Percentiles rank a stretch among this genome's conserved stretches.
phyloP scores from a whole-genome alignment of 2,113 vertebrate genomes.

The Grus americana region DNA sequence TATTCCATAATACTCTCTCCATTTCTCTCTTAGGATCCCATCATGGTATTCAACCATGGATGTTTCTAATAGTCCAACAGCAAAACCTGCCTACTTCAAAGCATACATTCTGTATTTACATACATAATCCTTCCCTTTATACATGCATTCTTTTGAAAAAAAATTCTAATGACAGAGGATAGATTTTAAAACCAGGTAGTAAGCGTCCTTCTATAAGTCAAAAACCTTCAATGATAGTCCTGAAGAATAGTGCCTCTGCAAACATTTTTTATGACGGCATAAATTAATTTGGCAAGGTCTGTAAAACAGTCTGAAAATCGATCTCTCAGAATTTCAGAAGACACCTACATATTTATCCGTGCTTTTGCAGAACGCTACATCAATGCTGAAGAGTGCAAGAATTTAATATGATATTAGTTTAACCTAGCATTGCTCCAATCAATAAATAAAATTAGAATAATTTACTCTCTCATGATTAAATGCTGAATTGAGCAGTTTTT shows the following conservation, averaged over 20 bases:
- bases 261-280: neutral
- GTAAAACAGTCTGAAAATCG: neutral
- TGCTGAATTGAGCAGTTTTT: conserved; percentile 50
- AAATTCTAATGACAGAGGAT: neutral
- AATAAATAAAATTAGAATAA: conserved; percentile 62
- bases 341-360: neutral
- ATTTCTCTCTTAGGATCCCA: neutral
- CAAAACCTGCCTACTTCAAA: neutral
- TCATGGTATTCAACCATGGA: neutral
- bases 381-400: neutral
- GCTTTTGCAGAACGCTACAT: neutral
- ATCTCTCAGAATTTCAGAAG: neutral
- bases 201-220: neutral
- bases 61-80: neutral
- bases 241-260: neutral
- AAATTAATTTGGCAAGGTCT: conserved; percentile 10
- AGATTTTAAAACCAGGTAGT: neutral
- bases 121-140: neutral
- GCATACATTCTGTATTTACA: neutral
- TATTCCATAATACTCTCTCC: neutral
- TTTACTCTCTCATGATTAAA: conserved; percentile 34
- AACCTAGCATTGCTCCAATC: conserved; percentile 33
- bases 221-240: neutral
- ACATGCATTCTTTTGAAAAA: neutral
- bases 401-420: conserved; percentile 31